phyloP scores from a whole-genome alignment of 2,888 invertebrate genomes.

The Venustoraphidia nigricollis region DNA sequence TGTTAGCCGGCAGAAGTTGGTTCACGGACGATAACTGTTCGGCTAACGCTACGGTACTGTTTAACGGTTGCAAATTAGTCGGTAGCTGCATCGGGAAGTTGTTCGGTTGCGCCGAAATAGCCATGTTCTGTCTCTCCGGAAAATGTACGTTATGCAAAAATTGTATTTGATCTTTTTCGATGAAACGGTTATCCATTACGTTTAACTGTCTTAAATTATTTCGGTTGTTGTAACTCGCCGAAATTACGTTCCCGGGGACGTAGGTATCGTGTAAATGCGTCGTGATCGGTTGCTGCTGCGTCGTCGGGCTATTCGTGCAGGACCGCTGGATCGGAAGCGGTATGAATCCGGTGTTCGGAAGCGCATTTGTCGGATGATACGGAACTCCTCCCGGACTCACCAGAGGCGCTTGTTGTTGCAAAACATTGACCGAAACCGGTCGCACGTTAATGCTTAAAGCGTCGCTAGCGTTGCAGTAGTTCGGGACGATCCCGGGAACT shows the following conservation, averaged over 20 bases:
- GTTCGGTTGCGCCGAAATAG: slow-evolving; percentile 14
- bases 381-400: slow-evolving; percentile 7
- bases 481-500: no score
- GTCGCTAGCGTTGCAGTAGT: no score
- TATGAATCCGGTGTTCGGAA: not conserved
- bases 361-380: no score
- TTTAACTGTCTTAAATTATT: no score
- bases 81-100: slow-evolving; percentile 18
- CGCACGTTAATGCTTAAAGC: no score
- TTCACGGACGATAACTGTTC: slow-evolving; percentile 8
- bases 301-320: not conserved
- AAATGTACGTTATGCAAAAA: slow-evolving; percentile 42
- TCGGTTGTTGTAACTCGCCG: not conserved
- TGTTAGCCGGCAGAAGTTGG: slow-evolving; percentile 35
- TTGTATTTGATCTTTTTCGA: slow-evolving; percentile 34
- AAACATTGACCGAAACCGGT: no score
- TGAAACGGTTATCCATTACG: slow-evolving; percentile 7
- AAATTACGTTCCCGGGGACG: slow-evolving; percentile 9
- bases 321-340: slow-evolving; percentile 3
- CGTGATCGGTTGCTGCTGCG: no score
- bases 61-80: slow-evolving; percentile 11
- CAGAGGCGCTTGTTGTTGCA: no score
- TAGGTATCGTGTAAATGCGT: not conserved
- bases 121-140: slow-evolving; percentile 25
- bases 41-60: slow-evolving; percentile 11